Evolutionary conservation across 2,113 vertebrate species (phyloP).

Genomic region (Periophthalmodon schlosseri): DNA sequence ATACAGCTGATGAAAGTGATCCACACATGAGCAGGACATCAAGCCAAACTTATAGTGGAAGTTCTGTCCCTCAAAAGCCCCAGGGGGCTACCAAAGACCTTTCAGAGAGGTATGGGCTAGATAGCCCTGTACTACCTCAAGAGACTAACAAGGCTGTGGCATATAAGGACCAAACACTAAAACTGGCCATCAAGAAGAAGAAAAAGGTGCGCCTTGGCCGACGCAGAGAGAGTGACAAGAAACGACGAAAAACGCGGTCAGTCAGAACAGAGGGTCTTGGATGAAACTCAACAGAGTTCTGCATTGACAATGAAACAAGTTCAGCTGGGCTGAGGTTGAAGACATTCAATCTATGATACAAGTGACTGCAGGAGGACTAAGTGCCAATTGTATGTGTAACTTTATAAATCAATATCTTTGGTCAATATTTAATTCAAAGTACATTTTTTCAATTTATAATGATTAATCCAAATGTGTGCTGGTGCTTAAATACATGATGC

Average conservation of each 20-base stretch:
- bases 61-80: constrained; percentile 84
- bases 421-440: constrained; percentile 63
- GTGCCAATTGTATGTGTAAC: constrained; percentile 45
- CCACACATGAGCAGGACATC: constrained; percentile 55
- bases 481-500: constrained; percentile 27
- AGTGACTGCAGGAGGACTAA: constrained; percentile 25
- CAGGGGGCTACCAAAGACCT: constrained; percentile 87
- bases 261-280: constrained; percentile 27
- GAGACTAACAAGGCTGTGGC: constrained; percentile 93
- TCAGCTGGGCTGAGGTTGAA: constrained; percentile 42
- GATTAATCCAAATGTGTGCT: constrained; percentile 24
- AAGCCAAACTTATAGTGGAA: constrained; percentile 65
- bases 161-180: constrained; percentile 87
- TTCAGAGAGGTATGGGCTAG: constrained; percentile 76
- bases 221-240: constrained; percentile 89
- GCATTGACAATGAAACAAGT: constrained; percentile 54
- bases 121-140: constrained; percentile 81
- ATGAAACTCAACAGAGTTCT: constrained; percentile 30
- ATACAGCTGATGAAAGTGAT: constrained; percentile 86
- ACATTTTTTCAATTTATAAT: constrained; percentile 20
- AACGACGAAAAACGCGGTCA: constrained; percentile 81
- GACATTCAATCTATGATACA: constrained; percentile 34
- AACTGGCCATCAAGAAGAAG: constrained; percentile 84
- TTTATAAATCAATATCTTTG: constrained; percentile 28
- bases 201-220: constrained; percentile 90